Conservation (phyloP, 1,140 invertebrate genomes). For the Arctopsyche grandis region DNA sequence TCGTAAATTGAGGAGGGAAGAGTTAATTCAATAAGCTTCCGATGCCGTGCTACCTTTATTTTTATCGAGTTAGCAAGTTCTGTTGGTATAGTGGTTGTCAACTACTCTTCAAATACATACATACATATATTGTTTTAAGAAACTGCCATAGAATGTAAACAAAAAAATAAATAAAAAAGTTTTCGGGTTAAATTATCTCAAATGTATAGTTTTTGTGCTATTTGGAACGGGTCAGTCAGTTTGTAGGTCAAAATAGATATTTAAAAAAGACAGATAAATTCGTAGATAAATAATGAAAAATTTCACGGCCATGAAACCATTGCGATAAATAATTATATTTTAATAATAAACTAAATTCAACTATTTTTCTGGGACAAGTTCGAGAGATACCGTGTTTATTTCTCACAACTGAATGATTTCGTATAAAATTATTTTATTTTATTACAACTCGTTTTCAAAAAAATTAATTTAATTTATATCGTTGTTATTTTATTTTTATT, state of each 20-base stretch:
- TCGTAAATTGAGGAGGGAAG: conserved; percentile 34
- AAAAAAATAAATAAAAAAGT: neutral
- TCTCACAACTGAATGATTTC: too few relatives aligned
- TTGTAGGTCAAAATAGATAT: conserved; percentile 4
- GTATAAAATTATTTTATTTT: too few relatives aligned
- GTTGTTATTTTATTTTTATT: too few relatives aligned
- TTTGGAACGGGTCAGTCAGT: neutral
- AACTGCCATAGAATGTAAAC: neutral
- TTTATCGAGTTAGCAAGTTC: conserved; percentile 41
- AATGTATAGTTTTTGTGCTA: neutral
- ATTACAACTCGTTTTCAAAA: too few relatives aligned
- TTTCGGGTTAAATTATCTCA: neutral
- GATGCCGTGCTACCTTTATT: conserved; percentile 28
- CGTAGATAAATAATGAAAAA: too few relatives aligned
- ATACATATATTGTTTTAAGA: neutral
- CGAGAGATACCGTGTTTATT: too few relatives aligned
- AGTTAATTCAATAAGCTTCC: conserved; percentile 46
- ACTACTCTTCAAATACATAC: neutral
- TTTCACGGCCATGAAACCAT: too few relatives aligned
- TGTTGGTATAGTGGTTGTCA: conserved; percentile 8
- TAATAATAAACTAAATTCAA: too few relatives aligned
- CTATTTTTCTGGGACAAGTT: too few relatives aligned
- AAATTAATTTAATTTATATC: too few relatives aligned
- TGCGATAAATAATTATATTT: too few relatives aligned
- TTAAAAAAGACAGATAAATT: neutral